Evolutionary conservation across 1,140 invertebrate species (phyloP), one percentile per base, ranked within the genome.

Genomic region (Euura saliciscinereae): DNA sequence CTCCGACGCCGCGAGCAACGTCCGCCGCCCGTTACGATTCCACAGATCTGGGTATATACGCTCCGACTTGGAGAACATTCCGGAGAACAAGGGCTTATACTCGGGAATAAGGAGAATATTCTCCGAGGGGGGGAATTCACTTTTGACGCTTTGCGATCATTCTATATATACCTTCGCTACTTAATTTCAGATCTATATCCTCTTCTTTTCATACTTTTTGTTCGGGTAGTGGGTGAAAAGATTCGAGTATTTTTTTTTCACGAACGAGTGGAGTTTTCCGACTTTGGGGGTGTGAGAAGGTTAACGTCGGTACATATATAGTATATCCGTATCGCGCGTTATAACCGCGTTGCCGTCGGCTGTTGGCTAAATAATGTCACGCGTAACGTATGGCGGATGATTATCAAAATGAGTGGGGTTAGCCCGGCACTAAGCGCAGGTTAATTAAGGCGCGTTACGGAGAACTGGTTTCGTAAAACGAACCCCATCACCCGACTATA

Each of bases 1-100:
- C 67, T 70, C 59, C 43, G 28, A 11, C 69, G 45, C 45, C 45
- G 42, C 69, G 69, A 73, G 64, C 67, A 68, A 66, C 69, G 65
- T 59, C 51, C 51, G 51, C 10, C 51, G 51, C 28, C 10, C 51
- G 51, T 59, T 59, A 11, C 51, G 51, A 59, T 11, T 28, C 28
- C 28, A 28, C 28, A 28, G 28, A 28, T 28, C 28, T 28, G 28
- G 28, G 28, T 28, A 28, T 28, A 28, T 28, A 28, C 13, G 51
- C 8, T 59, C 51, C 13, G 51, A 59, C 8, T 6, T 59, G 51
- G 51, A n/a, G 51, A 59, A 59, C 51, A 59, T 59, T 59, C 51
- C 51, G 51, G 51, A 59, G 51, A 59, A 59, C 51, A 59, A 59
- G 51, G 51, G 13, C 51, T 59, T 59, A 59, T 59, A 8, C 51